Base-by-base conservation (phyloP, 1,140 invertebrate species). In the Pectinophora gossypiella region DNA sequence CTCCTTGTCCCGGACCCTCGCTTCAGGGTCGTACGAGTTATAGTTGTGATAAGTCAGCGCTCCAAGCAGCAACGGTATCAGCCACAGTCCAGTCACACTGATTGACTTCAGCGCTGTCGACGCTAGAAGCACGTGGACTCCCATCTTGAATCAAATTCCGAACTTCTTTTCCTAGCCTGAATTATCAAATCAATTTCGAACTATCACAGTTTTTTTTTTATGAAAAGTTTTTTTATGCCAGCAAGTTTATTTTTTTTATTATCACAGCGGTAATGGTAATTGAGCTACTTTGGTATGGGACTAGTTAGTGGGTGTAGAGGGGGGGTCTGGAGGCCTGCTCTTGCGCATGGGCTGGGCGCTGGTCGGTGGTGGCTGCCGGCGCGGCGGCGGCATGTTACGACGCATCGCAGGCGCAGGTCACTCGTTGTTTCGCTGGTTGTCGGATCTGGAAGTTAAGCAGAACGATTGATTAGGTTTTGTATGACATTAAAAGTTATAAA, bases 11-110 rank as follows among this genome's bases (percentile, higher is more conserved):
- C 68, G 51, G 10, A 89, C 88, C 21, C 91, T 90, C 0, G 92
- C 92, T 80, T 96, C 95, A 0, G 95, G 95, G 76, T 96, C 95
- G 1, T 95, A 87, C 38, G 91, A 91, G 72, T 94, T 94, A 66
- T 96, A 96, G 53, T 93, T 92, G 68, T 95, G 93, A 62, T 94
- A 96, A 0, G 94, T 94, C 2, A 96, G 89, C 5, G 94, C 94
- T 4, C 94, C 94, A 56, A 97, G 90, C 38, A 97, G 76, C 13
- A 96, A 68, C 4, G 95, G 95, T 38, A 97, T 92, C 10, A 96
- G 82, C 95, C 95, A 96, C 0, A 96, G 81, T 32, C 94, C 91
- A 0, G 94, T 93, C 35, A 95, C 87, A 9, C 94, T 92, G 16
- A 95, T 89, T 0, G 94, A 94, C 72, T 94, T 94, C 48, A 94